Evolutionary conservation across 2,113 vertebrate genomes (phyloP), one percentile per base, ranked within the genome.

Genomic region (Ahaetulla prasina): DNA sequence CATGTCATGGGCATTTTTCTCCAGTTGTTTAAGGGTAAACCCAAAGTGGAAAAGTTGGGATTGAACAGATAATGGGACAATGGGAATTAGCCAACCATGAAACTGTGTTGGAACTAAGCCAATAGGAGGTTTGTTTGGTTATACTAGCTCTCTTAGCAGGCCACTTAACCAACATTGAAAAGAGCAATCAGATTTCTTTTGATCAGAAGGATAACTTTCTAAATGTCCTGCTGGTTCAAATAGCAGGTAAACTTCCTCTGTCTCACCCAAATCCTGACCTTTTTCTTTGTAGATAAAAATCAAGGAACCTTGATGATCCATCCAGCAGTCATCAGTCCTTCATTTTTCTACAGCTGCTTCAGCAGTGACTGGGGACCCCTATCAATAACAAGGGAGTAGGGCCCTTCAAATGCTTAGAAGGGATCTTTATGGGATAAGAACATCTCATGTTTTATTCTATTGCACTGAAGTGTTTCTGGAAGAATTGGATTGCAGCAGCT

Each of bases 211-310:
- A 1, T 18, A 27, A 27, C 68, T 92, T 91, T 92, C 54, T 90
- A 50, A 95, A 89, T n/a, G 80, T 60, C 63, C 0, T 3, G 2
- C 50, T 94, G 23, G 39, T 94, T 93, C 90, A 68, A 93, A 52
- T 91, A 80, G 86, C 52, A 89, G 27, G 20, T 14, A 92, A 49
- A 89, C 30, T 92, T 90, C 92, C 88, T 86, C 80, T n/a, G 8
- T 47, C n/a, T 55, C 11, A 43, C 88, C 14, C 88, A 63, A 89
- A 54, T 80, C 63, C 80, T 92, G 92, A 92, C 88, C 85, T 93
- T 88, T 89, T 55, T 8, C 90, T 90, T 27, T 52, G 30, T 54
- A 93, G 90, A 95, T 92, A 90, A 94, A 80, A 94, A 50, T 22
- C 87, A 86, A 53, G 53, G 89, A 39, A 25, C 16, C 93, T 91